Percentiles rank a stretch among this genome's conserved stretches.
These are phyloP conservation scores for Mus spretus DNA, from an alignment of 2,797 vertebrate species.

Conservation along the genomic window DNA sequence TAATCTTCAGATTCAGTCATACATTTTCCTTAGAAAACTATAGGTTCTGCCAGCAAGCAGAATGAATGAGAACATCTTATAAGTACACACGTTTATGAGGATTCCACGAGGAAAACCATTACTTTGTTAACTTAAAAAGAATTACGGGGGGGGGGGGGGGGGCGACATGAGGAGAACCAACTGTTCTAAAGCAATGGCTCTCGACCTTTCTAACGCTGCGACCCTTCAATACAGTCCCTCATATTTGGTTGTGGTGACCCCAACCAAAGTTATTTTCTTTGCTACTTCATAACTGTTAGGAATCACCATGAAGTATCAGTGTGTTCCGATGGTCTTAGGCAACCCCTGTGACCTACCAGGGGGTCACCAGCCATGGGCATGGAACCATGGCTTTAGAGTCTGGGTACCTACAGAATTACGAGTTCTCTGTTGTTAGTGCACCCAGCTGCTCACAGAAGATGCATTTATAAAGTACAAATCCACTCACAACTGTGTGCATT, in stretches of 20 bases:
- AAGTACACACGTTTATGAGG: not conserved
- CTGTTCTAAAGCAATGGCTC: not conserved
- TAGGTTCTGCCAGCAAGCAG: not conserved
- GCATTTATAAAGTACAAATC: conserved; percentile 18
- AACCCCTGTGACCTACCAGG: not conserved
- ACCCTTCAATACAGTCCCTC: not conserved
- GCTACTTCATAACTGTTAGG: not conserved
- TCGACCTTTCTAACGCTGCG: too few species aligned
- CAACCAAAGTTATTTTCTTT: not conserved
- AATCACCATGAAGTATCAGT: too few species aligned
- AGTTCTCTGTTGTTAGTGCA: not conserved
- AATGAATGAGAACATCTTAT: not conserved
- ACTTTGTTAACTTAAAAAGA: not conserved
- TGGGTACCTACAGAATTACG: not conserved
- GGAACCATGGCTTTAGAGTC: too few species aligned
- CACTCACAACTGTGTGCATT: not conserved
- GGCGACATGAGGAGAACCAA: not conserved
- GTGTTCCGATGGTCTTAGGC: not conserved
- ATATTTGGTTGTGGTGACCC: not conserved
- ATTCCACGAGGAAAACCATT: not conserved
- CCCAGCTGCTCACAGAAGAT: not conserved
- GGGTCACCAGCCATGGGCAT: not conserved
- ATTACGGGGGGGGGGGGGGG: accelerated
- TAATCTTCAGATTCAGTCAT: conserved; percentile 18
- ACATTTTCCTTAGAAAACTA: conserved; percentile 38